These are phyloP conservation scores for Geococcyx californianus DNA, from an alignment of 2,113 vertebrate species.

Conservation along the genomic window DNA sequence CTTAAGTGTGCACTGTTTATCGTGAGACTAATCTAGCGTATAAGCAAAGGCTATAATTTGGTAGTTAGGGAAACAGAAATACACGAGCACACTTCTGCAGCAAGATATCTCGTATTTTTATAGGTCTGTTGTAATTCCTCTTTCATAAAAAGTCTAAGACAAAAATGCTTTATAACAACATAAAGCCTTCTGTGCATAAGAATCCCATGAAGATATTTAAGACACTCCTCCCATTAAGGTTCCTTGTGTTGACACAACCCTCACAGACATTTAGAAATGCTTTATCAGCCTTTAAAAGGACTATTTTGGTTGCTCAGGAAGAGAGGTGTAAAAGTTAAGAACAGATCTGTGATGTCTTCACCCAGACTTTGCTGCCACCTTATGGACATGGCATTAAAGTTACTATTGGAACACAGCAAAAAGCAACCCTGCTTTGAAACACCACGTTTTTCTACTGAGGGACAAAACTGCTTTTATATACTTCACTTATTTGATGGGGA, in stretches of 20 bases:
- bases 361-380: constrained; percentile 64
- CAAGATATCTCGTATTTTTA: background rate
- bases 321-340: background rate
- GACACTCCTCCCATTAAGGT: background rate
- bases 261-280: background rate
- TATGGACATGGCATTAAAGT: constrained; percentile 28
- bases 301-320: background rate
- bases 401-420: background rate
- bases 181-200: background rate
- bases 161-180: background rate
- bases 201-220: background rate
- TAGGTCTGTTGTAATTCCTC: background rate
- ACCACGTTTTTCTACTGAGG: background rate
- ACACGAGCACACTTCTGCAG: background rate
- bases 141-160: background rate
- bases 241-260: background rate
- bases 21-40: background rate
- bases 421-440: background rate
- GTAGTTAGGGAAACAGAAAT: background rate
- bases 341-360: background rate
- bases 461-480: background rate
- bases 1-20: background rate
- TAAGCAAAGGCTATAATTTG: background rate
- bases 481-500: background rate
- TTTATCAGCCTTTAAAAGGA: background rate